Base-by-base conservation (phyloP, 2,797 vertebrate genomes). In the Pseudochaenichthys georgianus region DNA sequence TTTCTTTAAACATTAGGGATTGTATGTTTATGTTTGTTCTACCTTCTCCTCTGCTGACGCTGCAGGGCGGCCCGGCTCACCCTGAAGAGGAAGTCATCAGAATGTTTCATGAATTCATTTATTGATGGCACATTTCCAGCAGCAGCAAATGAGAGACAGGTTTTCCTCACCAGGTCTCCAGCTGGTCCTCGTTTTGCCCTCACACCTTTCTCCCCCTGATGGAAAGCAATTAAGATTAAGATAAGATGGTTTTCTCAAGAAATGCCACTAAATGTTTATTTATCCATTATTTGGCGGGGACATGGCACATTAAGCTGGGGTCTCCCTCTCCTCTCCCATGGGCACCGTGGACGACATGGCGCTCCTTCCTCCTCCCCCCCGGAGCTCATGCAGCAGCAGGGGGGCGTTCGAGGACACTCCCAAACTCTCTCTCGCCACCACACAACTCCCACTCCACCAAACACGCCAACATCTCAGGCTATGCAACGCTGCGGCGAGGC, bases 271-370 rank as follows among this genome's bases (percentile, higher is more conserved):
- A 4, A 28, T 28, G 3, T 28, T 28, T 28, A 28, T 28, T 4
- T 5, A 5, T 28, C 28, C 28, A 28, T 28, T 28, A 28, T 28
- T 28, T 28, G 4, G 28, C 28, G 4, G 28, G 28, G 4, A 28
- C 28, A 28, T n/a, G n/a, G n/a, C n/a, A n/a, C n/a, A n/a, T n/a
- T n/a, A n/a, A n/a, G n/a, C n/a, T n/a, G n/a, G n/a, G n/a, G n/a
- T 95, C 83, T 95, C 92, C 71, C 17, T 87, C 43, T 85, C 89
- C 51, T 83, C 94, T 16, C 96, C 96, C 2, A 90, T 96, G 89
- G 96, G 96, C 80, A 99, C 98, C 74, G 97, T 99, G 97, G 98
- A 99, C 41, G 98, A 99, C 87, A 98, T 99, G 98, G 97, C 96
- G 0, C 91, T 99, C 8, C 91, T 99, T 53, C 98, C 98, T 0